These are phyloP conservation scores for Somateria mollissima DNA, from an alignment of 2,797 vertebrate genomes.

Conservation along the genomic window DNA sequence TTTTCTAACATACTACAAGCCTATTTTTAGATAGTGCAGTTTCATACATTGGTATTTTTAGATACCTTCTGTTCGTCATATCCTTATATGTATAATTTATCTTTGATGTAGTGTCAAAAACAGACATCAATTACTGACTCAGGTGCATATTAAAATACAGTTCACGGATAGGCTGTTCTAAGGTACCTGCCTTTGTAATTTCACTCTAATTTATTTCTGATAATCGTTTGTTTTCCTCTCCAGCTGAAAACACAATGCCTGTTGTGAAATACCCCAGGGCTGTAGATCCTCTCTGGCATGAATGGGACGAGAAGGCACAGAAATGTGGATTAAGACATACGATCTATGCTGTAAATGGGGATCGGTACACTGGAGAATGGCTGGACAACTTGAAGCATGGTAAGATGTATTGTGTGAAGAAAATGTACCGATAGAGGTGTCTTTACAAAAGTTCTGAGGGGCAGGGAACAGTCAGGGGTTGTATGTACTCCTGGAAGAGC, in stretches of 20 bases:
- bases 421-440: not conserved
- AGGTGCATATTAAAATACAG: not conserved
- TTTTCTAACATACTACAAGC: not conserved
- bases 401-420: conserved; percentile 62
- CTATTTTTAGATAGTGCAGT: not conserved
- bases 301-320: conserved; percentile 84
- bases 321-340: conserved; percentile 83
- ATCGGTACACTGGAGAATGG: conserved; percentile 92
- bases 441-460: not conserved
- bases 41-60: not conserved
- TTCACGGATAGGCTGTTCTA: not conserved
- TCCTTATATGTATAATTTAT: not conserved
- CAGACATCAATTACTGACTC: not conserved
- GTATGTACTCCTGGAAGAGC: not conserved
- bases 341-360: conserved; percentile 82
- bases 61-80: not conserved
- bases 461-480: not conserved
- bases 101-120: not conserved
- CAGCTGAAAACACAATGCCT: conserved; percentile 78
- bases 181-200: not conserved
- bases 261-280: conserved; percentile 66
- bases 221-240: not conserved
- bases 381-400: conserved; percentile 89
- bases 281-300: conserved; percentile 68
- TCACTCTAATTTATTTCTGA: not conserved